Conservation (phyloP, 2,797 vertebrate genomes). For the Okamejei kenojei region DNA sequence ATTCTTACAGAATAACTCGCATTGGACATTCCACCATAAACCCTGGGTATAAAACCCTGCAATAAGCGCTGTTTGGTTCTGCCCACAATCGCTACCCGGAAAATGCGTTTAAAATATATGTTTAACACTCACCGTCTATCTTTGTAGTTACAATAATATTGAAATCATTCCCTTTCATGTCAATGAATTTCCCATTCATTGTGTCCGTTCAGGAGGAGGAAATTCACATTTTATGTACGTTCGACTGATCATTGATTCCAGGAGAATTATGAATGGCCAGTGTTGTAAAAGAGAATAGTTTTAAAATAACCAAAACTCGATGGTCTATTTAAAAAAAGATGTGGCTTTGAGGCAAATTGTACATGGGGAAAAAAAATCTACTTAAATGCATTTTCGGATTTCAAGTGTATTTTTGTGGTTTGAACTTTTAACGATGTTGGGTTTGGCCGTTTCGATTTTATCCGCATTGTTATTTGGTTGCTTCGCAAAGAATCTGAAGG, state of each 20-base stretch:
- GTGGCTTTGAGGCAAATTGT: too few species aligned
- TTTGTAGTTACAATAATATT: neutral
- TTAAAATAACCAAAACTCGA: neutral
- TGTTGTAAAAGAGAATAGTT: neutral
- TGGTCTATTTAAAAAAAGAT: neutral
- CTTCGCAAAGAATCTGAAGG: neutral
- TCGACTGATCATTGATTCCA: neutral
- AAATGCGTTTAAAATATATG: neutral
- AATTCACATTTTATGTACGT: neutral
- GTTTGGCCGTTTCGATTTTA: neutral
- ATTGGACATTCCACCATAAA: neutral
- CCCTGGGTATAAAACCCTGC: neutral
- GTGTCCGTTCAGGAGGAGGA: neutral
- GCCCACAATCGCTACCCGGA: neutral
- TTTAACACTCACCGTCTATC: neutral
- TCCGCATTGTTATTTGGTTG: neutral
- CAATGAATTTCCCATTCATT: too few species aligned
- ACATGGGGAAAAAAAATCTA: neutral
- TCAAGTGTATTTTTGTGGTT: neutral
- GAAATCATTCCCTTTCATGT: too few species aligned
- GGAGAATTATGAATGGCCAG: neutral
- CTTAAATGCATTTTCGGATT: neutral
- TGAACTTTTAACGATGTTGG: neutral
- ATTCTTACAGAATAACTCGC: too few species aligned
- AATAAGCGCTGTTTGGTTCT: neutral